These are phyloP conservation scores for Antheraea pernyi DNA, from an alignment of 1,140 invertebrate genomes.

Conservation along the genomic window DNA sequence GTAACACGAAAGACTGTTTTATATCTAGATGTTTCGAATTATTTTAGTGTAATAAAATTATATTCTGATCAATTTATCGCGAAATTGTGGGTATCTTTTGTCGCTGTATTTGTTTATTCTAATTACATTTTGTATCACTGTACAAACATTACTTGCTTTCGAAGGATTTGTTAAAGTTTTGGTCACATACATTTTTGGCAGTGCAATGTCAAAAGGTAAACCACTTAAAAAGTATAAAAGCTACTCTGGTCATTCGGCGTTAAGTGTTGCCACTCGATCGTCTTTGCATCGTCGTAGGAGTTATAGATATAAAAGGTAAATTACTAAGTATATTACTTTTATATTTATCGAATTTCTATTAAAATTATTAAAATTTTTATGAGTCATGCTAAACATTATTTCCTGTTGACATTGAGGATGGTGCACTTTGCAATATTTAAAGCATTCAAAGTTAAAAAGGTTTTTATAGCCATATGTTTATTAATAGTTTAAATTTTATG, in stretches of 20 bases:
- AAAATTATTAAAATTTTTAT: neutral
- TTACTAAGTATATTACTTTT: neutral
- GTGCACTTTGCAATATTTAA: neutral
- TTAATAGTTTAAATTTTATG: no score
- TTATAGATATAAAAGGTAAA: constrained; percentile 8
- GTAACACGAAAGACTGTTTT: neutral
- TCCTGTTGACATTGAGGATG: neutral
- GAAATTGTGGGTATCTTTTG: neutral
- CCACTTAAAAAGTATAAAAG: constrained; percentile 11
- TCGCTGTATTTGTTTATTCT: neutral
- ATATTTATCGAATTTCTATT: neutral
- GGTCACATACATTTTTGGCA: neutral
- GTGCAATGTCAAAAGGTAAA: constrained; percentile 11
- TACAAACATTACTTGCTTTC: no score
- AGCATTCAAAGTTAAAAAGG: no score
- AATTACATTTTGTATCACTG: no score
- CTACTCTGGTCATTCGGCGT: constrained; percentile 9
- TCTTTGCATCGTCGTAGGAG: constrained; percentile 6
- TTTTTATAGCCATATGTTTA: no score
- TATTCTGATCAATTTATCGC: neutral
- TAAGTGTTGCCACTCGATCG: constrained; percentile 10
- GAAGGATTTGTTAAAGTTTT: neutral
- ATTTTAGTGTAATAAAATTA: neutral
- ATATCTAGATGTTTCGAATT: neutral
- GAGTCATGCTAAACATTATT: neutral